Evolutionary conservation across 64 coral and sea anemone species (phyloP).

Genomic region (Stichodactyla mertensii): DNA sequence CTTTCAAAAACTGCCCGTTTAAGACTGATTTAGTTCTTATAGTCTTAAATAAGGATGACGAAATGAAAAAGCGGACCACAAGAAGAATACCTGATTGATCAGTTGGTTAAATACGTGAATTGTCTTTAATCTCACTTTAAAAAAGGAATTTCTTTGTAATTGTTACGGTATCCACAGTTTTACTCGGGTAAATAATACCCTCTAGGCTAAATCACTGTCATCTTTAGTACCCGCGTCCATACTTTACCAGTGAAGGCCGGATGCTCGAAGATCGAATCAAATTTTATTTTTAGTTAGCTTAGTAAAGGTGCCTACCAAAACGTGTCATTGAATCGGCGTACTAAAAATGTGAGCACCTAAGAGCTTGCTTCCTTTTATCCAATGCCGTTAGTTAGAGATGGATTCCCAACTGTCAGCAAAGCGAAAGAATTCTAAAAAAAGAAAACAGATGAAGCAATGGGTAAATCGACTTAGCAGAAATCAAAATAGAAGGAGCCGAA

Average conservation of each 20-base stretch:
- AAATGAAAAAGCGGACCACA: background rate
- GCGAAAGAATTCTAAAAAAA: too few relatives aligned
- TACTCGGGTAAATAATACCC: background rate
- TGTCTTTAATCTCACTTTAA: background rate
- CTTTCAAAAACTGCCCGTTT: too few relatives aligned
- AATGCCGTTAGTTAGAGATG: too few relatives aligned
- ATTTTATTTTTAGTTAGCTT: background rate
- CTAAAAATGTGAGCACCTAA: background rate
- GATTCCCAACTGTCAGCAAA: too few relatives aligned
- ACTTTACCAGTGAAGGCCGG: background rate
- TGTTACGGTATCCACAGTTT: background rate
- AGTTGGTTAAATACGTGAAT: background rate
- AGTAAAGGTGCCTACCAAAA: background rate
- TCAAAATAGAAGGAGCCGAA: too few relatives aligned
- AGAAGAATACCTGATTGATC: background rate
- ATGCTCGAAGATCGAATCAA: background rate
- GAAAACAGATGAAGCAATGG: too few relatives aligned
- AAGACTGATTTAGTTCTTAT: too few relatives aligned
- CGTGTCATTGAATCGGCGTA: background rate
- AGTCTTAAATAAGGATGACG: too few relatives aligned
- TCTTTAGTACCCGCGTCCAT: background rate
- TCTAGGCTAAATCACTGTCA: background rate
- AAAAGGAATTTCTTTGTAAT: background rate
- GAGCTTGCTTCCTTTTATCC: background rate
- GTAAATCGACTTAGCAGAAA: too few relatives aligned